phyloP scores from a whole-genome alignment of 2,888 invertebrate genomes.

The Standfussiana lucernea region DNA sequence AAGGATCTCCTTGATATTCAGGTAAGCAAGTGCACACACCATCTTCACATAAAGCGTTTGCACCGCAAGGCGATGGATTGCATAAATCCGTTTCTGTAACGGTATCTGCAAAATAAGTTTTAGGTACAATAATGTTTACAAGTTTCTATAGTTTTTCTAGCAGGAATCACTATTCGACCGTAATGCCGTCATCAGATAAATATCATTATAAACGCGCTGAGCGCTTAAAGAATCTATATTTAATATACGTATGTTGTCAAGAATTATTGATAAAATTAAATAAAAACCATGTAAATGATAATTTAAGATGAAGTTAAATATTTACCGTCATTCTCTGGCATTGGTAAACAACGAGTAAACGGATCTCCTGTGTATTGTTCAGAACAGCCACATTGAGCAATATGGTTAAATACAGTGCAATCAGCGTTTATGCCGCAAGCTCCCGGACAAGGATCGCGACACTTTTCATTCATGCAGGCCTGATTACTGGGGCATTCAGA shows the following conservation, averaged over 20 bases:
- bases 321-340: conserved; percentile 80
- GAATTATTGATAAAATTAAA: background rate
- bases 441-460: conserved; percentile 92
- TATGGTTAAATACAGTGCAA: conserved; percentile 91
- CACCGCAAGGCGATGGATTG: conserved; percentile 92
- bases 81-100: conserved; percentile 90
- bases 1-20: conserved; percentile 95
- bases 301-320: background rate
- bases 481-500: conserved; percentile 92
- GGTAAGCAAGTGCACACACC: conserved; percentile 93
- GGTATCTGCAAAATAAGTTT: conserved; percentile 74
- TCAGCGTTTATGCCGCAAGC: conserved; percentile 91
- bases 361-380: conserved; percentile 91
- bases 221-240: background rate
- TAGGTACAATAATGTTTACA: background rate
- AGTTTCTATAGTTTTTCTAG: background rate
- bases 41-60: conserved; percentile 93
- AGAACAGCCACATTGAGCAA: conserved; percentile 92
- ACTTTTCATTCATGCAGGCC: conserved; percentile 92
- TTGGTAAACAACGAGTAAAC: conserved; percentile 86
- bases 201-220: background rate
- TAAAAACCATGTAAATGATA: background rate
- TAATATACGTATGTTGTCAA: background rate
- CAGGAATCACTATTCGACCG: background rate
- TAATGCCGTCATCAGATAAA: background rate